Percentiles rank a stretch among this genome's conserved stretches.
Conservation (phyloP, 2,888 invertebrate species). For the Glaucopsyche alexis region DNA sequence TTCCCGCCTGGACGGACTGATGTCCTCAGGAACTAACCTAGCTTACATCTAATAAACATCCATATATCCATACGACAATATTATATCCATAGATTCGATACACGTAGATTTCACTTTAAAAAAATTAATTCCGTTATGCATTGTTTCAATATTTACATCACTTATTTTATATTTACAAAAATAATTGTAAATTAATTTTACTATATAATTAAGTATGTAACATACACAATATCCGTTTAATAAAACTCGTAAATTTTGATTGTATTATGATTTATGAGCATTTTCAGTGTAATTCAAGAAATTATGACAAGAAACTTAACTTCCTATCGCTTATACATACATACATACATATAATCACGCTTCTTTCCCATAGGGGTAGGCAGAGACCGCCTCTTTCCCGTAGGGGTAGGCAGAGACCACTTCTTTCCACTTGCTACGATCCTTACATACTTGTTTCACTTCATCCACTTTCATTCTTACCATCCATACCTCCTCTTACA, state of each 20-base stretch:
- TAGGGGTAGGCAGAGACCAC: too few relatives aligned
- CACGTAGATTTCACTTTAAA: constrained; percentile 33
- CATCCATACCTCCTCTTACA: too few relatives aligned
- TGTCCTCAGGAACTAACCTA: constrained; percentile 74
- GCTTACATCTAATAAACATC: constrained; percentile 43
- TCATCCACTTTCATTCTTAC: too few relatives aligned
- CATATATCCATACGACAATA: constrained; percentile 34
- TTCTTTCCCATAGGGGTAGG: too few relatives aligned
- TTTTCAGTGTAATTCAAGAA: too few relatives aligned
- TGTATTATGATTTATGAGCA: too few relatives aligned
- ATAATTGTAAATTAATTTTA: background rate
- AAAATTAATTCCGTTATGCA: constrained; percentile 70
- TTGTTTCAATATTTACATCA: constrained; percentile 57
- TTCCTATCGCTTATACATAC: too few relatives aligned
- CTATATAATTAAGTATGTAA: background rate
- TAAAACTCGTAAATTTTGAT: background rate
- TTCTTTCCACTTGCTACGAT: too few relatives aligned
- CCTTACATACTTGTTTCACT: too few relatives aligned
- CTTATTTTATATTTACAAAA: constrained; percentile 6
- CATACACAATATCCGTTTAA: background rate
- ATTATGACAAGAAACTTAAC: background rate
- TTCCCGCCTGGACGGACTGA: constrained; percentile 71
- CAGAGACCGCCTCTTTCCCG: too few relatives aligned
- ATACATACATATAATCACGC: too few relatives aligned
- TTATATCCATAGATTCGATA: constrained; percentile 29